Base-by-base conservation (phyloP, 2,888 invertebrate genomes). In the Anarsia innoxiella region DNA sequence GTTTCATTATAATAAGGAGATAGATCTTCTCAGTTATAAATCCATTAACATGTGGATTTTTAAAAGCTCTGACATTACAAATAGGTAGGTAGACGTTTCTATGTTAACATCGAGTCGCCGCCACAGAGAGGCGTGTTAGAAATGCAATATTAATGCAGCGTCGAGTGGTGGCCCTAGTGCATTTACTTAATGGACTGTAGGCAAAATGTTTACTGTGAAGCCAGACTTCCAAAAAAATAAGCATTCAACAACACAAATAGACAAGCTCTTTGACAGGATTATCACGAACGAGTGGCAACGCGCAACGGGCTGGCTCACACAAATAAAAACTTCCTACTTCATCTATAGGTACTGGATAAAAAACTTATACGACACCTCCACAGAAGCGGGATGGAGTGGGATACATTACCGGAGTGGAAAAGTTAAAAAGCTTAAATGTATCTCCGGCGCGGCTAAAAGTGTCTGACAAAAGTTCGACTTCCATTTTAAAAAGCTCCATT, bases 81-180 rank as follows among this genome's bases (percentile, higher is more conserved):
- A n/a, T n/a, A n/a, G n/a, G n/a, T n/a, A n/a, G n/a, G n/a, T n/a
- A n/a, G n/a, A n/a, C n/a, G n/a, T n/a, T n/a, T n/a, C n/a, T n/a
- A n/a, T n/a, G n/a, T n/a, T n/a, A n/a, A n/a, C 63, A 62, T 55
- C 47, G 61, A 54, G 59, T 44, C 53, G 56, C 51, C 52, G 46
- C 47, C 50, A 39, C 50, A 43, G 49, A 53, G 49, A 48, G 57
- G 53, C 65, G 64, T 61, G 66, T 74, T 80, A 83, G 83, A 86
- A 86, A 87, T 88, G 87, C 86, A 88, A 87, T 87, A 88, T 88
- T 88, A 88, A 88, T 88, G 87, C 84, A 85, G 68, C 69, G 66
- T 66, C 65, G 76, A 76, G 75, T 74, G 66, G 74, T 60, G 71
- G 60, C 66, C 64, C 61, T 70, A 78, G 74, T 80, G 78, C 77